Conservation (phyloP, 2,113 vertebrate species). For the Myodes glareolus region DNA sequence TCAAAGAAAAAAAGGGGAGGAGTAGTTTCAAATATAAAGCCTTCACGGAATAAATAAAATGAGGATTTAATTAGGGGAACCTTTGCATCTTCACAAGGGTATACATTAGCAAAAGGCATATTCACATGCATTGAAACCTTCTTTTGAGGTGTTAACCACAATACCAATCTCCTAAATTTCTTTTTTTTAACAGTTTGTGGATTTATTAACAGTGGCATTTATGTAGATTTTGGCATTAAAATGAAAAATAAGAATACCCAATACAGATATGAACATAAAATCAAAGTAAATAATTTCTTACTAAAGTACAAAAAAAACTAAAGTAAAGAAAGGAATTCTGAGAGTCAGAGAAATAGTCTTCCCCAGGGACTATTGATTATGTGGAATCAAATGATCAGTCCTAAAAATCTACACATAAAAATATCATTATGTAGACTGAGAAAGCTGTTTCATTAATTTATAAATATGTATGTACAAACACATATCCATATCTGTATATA, state of each 20-base stretch:
- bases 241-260: neutral
- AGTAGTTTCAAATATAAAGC: neutral
- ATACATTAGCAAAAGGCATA: neutral
- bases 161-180: too few species aligned
- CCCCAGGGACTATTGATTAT: neutral
- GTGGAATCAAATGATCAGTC: neutral
- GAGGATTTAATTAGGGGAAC: neutral
- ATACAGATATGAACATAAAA: neutral
- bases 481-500: neutral
- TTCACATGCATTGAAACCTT: accelerated
- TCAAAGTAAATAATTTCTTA: neutral
- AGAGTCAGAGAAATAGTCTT: neutral
- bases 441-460: neutral
- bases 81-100: neutral
- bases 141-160: neutral
- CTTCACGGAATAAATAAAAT: neutral
- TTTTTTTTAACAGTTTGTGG: too few species aligned
- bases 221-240: neutral
- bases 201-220: neutral
- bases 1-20: neutral
- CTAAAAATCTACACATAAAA: neutral
- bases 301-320: neutral
- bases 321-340: neutral
- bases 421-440: neutral
- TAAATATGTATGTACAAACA: neutral